Evolutionary conservation across 2,113 vertebrate species (phyloP).

Genomic region (Microcebus jonahi): DNA sequence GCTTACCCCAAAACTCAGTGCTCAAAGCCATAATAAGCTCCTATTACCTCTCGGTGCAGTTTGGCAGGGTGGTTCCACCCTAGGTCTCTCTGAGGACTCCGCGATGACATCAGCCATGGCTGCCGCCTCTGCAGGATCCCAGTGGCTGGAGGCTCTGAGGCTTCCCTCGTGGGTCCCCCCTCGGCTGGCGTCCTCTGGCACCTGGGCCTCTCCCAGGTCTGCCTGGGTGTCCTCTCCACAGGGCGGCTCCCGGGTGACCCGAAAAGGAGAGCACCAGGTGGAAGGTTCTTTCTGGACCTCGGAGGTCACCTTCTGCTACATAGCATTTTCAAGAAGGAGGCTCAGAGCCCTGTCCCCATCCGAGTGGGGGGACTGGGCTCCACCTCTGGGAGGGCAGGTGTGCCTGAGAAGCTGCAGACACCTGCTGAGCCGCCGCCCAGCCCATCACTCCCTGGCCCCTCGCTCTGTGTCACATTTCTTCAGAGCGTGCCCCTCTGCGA

Average conservation of each 20-base stretch:
- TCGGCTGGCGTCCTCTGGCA: no score
- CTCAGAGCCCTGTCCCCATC: neutral
- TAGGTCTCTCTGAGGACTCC: no score
- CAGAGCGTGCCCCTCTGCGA: fast-evolving
- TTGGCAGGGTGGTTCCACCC: neutral
- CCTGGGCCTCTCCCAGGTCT: neutral
- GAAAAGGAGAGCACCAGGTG: fast-evolving
- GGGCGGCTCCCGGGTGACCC: neutral
- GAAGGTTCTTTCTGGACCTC: no score
- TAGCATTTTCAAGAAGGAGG: neutral
- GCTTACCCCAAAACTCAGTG: neutral
- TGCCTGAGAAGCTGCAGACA: fast-evolving
- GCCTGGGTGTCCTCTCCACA: no score
- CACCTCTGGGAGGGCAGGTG: fast-evolving
- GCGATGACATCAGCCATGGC: fast-evolving
- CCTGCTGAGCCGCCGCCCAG: fast-evolving
- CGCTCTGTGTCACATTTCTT: fast-evolving
- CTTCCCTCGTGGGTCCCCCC: neutral
- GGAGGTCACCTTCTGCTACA: fast-evolving
- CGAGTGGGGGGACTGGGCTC: neutral
- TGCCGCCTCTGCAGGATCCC: neutral
- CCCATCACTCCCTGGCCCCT: fast-evolving
- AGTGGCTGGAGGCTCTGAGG: no score
- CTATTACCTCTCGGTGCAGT: fast-evolving
- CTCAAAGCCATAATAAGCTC: neutral